Conservation (phyloP, 1,140 invertebrate species). For the Anthonomus grandis region DNA sequence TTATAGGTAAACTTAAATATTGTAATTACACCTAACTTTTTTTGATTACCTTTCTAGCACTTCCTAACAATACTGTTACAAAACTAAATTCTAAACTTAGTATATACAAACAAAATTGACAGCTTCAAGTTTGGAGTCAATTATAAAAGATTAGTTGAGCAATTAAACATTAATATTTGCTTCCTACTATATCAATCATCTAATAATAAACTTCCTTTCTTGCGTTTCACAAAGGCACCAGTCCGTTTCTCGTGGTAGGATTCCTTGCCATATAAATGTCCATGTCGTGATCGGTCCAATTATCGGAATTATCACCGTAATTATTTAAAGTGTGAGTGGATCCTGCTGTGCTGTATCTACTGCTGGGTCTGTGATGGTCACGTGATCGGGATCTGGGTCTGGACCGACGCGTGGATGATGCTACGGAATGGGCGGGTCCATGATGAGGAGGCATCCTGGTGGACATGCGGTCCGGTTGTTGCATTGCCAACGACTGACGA, state of each 20-base stretch:
- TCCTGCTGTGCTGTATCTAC: slow-evolving; percentile 66
- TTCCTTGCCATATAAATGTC: slow-evolving; percentile 92
- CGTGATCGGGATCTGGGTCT: slow-evolving; percentile 62
- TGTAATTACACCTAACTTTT: too few species aligned
- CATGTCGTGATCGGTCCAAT: slow-evolving; percentile 92
- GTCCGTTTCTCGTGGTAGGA: slow-evolving; percentile 76
- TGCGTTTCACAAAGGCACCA: slow-evolving; percentile 73
- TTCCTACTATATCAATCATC: too few species aligned
- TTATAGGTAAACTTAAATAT: too few species aligned
- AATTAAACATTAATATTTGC: too few species aligned
- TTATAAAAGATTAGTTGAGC: too few species aligned
- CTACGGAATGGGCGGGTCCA: slow-evolving; percentile 50
- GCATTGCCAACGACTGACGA: slow-evolving; percentile 72
- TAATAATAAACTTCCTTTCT: too few species aligned
- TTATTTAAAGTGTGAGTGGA: slow-evolving; percentile 78
- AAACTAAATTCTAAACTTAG: too few species aligned
- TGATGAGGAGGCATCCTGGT: slow-evolving; percentile 57
- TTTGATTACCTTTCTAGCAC: too few species aligned
- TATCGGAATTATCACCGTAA: slow-evolving; percentile 79
- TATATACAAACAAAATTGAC: too few species aligned
- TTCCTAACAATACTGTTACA: too few species aligned
- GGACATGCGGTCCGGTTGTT: slow-evolving; percentile 75
- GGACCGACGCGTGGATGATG: slow-evolving; percentile 64
- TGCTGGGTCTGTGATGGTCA: slow-evolving; percentile 56
- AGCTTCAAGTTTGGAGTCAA: too few species aligned